Evolutionary conservation across 2,113 vertebrate species (phyloP).

Genomic region (Pithys albifrons): DNA sequence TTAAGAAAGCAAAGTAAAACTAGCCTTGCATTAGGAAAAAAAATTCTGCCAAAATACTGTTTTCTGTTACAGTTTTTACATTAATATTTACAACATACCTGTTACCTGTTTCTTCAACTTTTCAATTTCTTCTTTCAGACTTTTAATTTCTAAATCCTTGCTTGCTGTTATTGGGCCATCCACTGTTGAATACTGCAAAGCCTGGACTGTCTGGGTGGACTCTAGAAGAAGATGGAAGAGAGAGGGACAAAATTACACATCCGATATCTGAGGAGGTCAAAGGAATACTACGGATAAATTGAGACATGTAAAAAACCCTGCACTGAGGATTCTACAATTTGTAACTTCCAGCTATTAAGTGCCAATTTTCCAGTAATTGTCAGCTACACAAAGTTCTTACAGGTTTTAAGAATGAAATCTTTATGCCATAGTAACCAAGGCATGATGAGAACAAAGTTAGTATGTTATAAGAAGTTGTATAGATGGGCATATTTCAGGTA

Average conservation of each 20-base stretch:
- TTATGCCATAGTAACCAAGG: not conserved
- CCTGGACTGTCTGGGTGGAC: conserved; percentile 93
- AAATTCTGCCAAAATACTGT: not conserved
- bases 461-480: not conserved
- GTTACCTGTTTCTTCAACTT: conserved; percentile 91
- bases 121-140: conserved; percentile 94
- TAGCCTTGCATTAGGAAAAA: not conserved
- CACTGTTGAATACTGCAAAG: conserved; percentile 85
- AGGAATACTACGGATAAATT: not conserved
- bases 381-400: not conserved
- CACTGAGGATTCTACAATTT: not conserved
- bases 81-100: conserved; percentile 74
- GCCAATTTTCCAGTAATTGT: not conserved
- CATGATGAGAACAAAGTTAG: not conserved
- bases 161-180: conserved; percentile 78
- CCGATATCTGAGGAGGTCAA: not conserved
- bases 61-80: not conserved
- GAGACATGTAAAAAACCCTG: not conserved
- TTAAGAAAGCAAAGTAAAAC: not conserved
- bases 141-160: conserved; percentile 94
- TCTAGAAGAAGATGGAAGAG: conserved; percentile 72
- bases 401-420: not conserved
- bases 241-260: not conserved
- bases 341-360: not conserved
- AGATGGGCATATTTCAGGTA: not conserved